Percentiles rank a stretch among this genome's conserved stretches.
Evolutionary conservation across 2,888 invertebrate species (phyloP).

Genomic region (Bugula neritina): DNA sequence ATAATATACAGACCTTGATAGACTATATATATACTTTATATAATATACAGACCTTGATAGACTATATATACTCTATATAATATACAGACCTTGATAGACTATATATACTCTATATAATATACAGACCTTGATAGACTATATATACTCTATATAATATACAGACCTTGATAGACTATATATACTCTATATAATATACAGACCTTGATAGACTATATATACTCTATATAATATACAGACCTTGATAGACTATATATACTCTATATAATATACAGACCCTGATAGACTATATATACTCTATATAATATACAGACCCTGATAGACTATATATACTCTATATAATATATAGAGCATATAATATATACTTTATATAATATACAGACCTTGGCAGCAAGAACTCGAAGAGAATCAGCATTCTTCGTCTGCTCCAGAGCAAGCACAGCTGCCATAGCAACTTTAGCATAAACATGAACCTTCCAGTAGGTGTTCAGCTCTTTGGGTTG

Average conservation of each 20-base stretch:
- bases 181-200: not conserved
- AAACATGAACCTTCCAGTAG: constrained; percentile 15
- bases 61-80: not conserved
- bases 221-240: not conserved
- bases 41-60: not conserved
- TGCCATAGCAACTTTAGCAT: not conserved
- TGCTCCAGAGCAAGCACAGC: not conserved
- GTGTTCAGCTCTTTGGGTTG: constrained; percentile 16
- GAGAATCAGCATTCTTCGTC: not conserved
- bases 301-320: too few species aligned
- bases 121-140: too few species aligned
- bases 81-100: too few species aligned
- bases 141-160: not conserved
- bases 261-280: not conserved
- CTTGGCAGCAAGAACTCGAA: not conserved
- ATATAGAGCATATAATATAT: too few species aligned
- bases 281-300: not conserved
- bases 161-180: too few species aligned
- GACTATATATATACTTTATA: not conserved
- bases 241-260: not conserved
- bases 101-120: too few species aligned
- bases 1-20: not conserved
- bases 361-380: not conserved
- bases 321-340: too few species aligned
- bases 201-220: not conserved